Conservation (phyloP, 2,888 invertebrate species). For the Selenia dentaria region DNA sequence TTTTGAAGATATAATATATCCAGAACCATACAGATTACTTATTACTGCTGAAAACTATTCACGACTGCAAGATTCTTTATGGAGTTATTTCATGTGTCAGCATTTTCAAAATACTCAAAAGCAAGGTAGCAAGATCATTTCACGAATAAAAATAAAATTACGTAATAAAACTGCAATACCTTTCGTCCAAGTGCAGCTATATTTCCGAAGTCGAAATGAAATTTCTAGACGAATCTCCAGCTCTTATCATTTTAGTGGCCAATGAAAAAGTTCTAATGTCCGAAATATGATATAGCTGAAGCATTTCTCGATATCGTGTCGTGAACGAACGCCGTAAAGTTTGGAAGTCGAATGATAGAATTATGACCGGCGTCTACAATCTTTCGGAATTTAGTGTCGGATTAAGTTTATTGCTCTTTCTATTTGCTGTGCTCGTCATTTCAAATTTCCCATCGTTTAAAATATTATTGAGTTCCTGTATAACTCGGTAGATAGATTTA, state of each 20-base stretch:
- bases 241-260: conserved; percentile 54
- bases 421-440: conserved; percentile 8
- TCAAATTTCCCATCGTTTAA: no score
- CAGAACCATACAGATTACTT: no score
- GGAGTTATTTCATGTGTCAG: conserved; percentile 5
- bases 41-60: no score
- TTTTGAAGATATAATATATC: no score
- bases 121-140: conserved; percentile 2
- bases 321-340: conserved; percentile 33
- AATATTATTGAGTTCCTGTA: no score
- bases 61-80: no score
- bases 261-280: conserved; percentile 71
- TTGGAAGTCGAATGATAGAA: conserved; percentile 28
- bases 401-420: conserved; percentile 34
- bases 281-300: conserved; percentile 48
- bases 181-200: conserved; percentile 31
- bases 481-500: no score
- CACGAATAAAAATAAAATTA: conserved; percentile 11
- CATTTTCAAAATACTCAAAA: conserved; percentile 3
- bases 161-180: conserved; percentile 32
- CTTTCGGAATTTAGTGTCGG: conserved; percentile 36
- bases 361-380: conserved; percentile 37
- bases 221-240: conserved; percentile 44
- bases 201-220: conserved; percentile 18
- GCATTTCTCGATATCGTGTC: conserved; percentile 49